Evolutionary conservation across 2,797 vertebrate genomes (phyloP).

Genomic region (Xenops minutus): DNA sequence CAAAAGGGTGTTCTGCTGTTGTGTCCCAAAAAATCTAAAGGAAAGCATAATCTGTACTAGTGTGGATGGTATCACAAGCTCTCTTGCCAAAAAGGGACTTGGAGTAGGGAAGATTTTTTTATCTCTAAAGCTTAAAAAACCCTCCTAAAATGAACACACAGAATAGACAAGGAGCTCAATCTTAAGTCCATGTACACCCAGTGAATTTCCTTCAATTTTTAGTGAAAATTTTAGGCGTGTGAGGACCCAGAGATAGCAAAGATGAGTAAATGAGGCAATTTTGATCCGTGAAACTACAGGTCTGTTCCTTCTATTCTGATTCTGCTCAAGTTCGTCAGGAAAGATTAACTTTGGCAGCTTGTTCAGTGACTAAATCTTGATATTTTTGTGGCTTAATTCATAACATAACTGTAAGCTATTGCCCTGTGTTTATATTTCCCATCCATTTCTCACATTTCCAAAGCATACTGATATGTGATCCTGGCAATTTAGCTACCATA

Average conservation of each 20-base stretch:
- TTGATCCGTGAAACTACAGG: constrained; percentile 6
- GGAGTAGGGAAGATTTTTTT: not conserved
- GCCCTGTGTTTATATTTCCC: constrained; percentile 80
- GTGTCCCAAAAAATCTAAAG: not conserved
- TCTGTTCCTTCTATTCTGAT: constrained; percentile 75
- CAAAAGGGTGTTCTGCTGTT: not conserved
- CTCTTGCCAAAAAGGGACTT: not conserved
- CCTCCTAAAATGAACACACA: not conserved
- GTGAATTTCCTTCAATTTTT: not conserved
- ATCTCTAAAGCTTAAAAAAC: not conserved
- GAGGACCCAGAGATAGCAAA: not conserved
- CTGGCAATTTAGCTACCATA: constrained; percentile 81
- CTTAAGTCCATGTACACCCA: not conserved
- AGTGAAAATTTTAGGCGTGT: not conserved
- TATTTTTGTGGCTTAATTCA: constrained; percentile 83
- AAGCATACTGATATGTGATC: constrained; percentile 83
- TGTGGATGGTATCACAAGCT: not conserved
- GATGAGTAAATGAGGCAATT: not conserved
- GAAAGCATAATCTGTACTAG: not conserved
- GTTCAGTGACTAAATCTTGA: constrained; percentile 81
- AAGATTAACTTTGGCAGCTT: constrained; percentile 82
- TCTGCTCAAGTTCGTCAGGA: constrained; percentile 80
- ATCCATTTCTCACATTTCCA: constrained; percentile 86
- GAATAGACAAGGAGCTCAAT: not conserved
- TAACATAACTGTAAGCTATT: constrained; percentile 84